Evolutionary conservation across 1,140 invertebrate genomes (phyloP).

Genomic region (Hypothenemus hampei): DNA sequence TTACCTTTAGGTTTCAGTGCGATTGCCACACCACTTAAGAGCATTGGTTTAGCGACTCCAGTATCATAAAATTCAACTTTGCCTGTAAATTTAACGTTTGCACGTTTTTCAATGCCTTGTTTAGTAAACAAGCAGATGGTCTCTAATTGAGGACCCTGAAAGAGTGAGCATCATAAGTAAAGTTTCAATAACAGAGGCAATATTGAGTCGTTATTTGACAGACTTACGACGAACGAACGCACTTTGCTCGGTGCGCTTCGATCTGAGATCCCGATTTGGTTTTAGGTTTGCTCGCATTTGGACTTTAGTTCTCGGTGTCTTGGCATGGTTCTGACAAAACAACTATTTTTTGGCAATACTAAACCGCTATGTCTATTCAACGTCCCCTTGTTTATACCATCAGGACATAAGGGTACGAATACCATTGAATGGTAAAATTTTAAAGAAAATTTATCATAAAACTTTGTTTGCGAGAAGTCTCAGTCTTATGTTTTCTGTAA

Average conservation of each 20-base stretch:
- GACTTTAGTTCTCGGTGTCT: constrained; percentile 4
- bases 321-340: constrained; percentile 29
- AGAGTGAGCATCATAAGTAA: constrained; percentile 44
- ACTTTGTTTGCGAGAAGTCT: too few relatives aligned
- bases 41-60: constrained; percentile 53
- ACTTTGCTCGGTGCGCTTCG: constrained; percentile 22
- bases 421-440: too few relatives aligned
- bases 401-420: too few relatives aligned
- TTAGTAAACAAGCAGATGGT: constrained; percentile 43
- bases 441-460: too few relatives aligned
- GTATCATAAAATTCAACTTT: constrained; percentile 64
- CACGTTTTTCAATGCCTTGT: constrained; percentile 56
- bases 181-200: constrained; percentile 8
- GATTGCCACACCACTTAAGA: constrained; percentile 55
- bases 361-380: constrained; percentile 4
- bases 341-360: constrained; percentile 20
- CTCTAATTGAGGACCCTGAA: constrained; percentile 51
- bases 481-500: too few relatives aligned
- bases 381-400: too few relatives aligned
- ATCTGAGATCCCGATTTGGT: not conserved
- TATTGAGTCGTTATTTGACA: constrained; percentile 29
- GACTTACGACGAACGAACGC: constrained; percentile 36
- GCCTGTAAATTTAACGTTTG: constrained; percentile 57
- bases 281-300: constrained; percentile 9
- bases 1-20: constrained; percentile 48